Evolutionary conservation across 2,888 invertebrate species (phyloP).

Genomic region (Agrenia bidenticulata): DNA sequence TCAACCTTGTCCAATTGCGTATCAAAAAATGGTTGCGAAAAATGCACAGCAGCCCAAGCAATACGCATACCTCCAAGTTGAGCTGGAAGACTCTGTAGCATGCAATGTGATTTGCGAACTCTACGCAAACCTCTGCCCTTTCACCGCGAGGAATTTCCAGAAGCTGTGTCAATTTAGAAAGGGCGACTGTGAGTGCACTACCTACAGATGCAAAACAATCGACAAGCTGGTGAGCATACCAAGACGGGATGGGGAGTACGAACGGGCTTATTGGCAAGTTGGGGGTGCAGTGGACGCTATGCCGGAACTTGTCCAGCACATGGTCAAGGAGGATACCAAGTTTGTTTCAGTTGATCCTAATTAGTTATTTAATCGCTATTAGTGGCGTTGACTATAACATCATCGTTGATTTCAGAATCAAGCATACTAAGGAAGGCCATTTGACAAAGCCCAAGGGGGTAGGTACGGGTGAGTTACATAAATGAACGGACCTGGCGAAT

Average conservation of each 20-base stretch:
- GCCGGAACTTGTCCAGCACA: not conserved
- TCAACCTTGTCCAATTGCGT: not conserved
- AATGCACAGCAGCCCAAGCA: conserved; percentile 12
- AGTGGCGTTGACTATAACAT: too few relatives aligned
- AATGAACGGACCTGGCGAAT: too few relatives aligned
- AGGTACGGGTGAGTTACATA: conserved; percentile 29
- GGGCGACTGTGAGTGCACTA: conserved; percentile 24
- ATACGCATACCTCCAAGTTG: conserved; percentile 29
- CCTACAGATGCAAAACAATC: conserved; percentile 33
- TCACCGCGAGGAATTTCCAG: conserved; percentile 31
- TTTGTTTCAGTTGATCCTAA: too few relatives aligned
- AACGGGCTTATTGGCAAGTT: conserved; percentile 28
- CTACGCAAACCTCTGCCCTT: conserved; percentile 28
- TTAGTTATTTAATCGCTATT: not conserved
- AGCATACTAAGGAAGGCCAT: conserved; percentile 28
- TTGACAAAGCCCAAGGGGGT: conserved; percentile 22
- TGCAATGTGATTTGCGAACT: conserved; percentile 30
- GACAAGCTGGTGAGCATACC: conserved; percentile 28
- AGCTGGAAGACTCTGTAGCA: conserved; percentile 29
- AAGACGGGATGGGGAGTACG: conserved; percentile 21
- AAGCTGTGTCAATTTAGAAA: conserved; percentile 24
- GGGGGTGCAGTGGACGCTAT: conserved; percentile 4
- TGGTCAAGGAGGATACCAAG: not conserved
- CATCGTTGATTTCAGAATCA: conserved; percentile 18
- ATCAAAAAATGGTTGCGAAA: conserved; percentile 24